Conservation (phyloP, 2,888 invertebrate genomes). For the Spodoptera picta region DNA sequence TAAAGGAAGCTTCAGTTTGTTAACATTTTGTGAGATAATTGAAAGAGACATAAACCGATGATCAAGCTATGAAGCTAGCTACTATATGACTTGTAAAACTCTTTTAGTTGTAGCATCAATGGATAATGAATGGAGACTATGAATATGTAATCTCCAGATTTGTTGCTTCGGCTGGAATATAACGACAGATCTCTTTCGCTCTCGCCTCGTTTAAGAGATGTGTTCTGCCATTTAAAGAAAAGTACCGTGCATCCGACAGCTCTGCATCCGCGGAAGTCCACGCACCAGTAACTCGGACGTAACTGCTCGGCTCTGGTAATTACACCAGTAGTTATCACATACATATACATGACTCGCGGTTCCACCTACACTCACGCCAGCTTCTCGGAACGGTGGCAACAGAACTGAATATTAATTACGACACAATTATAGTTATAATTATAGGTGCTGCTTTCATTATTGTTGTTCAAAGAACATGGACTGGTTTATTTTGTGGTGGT, state of each 20-base stretch:
- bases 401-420: constrained; percentile 42
- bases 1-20: too few relatives aligned
- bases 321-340: constrained; percentile 36
- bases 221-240: too few relatives aligned
- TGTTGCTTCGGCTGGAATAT: too few relatives aligned
- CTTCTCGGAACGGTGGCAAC: constrained; percentile 14
- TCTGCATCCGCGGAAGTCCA: constrained; percentile 16
- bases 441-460: constrained; percentile 26
- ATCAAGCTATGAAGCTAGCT: too few relatives aligned
- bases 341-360: constrained; percentile 28
- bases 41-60: too few relatives aligned
- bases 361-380: constrained; percentile 25
- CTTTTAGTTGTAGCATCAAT: too few relatives aligned
- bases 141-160: too few relatives aligned
- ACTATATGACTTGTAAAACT: too few relatives aligned
- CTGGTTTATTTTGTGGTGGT: constrained; percentile 13
- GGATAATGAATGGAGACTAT: too few relatives aligned
- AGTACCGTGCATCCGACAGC: constrained; percentile 7
- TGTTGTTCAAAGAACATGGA: constrained; percentile 27
- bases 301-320: constrained; percentile 35
- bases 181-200: too few relatives aligned
- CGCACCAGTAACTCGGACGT: constrained; percentile 18
- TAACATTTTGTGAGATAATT: too few relatives aligned
- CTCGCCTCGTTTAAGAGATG: too few relatives aligned
- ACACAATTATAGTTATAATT: constrained; percentile 32